A percentile compares a stretch with the other conserved stretches of the same genome.
Evolutionary conservation across 2,888 invertebrate genomes (phyloP).

Genomic region (Electrophaes corylata): DNA sequence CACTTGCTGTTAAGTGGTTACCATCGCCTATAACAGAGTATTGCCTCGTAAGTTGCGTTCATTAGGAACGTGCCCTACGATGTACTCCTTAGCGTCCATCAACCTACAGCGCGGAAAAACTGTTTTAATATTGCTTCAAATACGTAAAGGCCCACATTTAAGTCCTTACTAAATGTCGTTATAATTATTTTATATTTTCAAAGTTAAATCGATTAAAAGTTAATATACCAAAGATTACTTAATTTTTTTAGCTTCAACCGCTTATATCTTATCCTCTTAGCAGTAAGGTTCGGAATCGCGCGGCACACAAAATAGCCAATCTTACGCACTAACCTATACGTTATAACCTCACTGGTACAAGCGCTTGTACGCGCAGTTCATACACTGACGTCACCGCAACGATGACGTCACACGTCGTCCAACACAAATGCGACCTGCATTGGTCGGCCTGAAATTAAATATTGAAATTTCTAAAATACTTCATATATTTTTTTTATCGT

Average conservation of each 20-base stretch:
- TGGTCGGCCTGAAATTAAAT: slow-evolving; percentile 68
- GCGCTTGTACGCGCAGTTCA: slow-evolving; percentile 27
- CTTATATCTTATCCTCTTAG: slow-evolving; percentile 18
- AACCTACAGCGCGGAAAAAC: too few relatives aligned
- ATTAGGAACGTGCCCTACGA: too few relatives aligned
- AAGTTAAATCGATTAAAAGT: background rate
- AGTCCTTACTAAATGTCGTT: background rate
- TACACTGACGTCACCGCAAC: slow-evolving; percentile 49
- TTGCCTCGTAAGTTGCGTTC: too few relatives aligned
- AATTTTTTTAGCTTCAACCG: background rate
- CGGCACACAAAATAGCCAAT: slow-evolving; percentile 47
- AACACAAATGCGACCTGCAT: slow-evolving; percentile 82
- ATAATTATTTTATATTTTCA: background rate
- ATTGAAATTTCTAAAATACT: background rate
- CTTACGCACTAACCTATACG: slow-evolving; percentile 45
- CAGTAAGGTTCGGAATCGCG: slow-evolving; percentile 32
- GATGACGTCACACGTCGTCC: slow-evolving; percentile 77
- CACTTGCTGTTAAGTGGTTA: too few relatives aligned
- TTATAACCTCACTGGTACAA: slow-evolving; percentile 46
- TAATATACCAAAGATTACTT: background rate
- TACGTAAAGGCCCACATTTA: background rate
- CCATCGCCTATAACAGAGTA: too few relatives aligned
- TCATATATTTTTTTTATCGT: too few relatives aligned
- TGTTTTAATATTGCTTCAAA: too few relatives aligned
- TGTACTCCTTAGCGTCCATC: too few relatives aligned